Percentiles rank a stretch among this genome's conserved stretches.
Conservation (phyloP, 2,113 vertebrate species). For the Monarcha castaneiventris region DNA sequence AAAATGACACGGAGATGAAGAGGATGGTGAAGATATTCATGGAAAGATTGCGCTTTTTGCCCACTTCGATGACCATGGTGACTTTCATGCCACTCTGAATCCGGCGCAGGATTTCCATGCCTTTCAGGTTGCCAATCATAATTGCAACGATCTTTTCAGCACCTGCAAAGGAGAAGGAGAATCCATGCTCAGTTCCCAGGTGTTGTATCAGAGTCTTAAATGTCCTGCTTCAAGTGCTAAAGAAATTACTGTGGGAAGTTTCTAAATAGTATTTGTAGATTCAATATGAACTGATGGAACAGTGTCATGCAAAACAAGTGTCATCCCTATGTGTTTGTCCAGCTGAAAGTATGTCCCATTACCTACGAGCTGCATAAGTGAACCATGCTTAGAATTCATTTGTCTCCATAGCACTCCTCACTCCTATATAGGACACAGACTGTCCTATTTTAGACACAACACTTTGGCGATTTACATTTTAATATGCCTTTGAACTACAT, state of each 20-base stretch:
- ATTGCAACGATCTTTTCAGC: constrained; percentile 80
- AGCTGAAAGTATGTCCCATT: background rate
- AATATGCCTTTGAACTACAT: background rate
- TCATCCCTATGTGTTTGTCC: background rate
- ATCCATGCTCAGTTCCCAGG: background rate
- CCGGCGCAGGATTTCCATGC: constrained; percentile 73
- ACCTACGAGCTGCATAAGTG: background rate
- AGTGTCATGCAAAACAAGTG: background rate
- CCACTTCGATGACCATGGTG: constrained; percentile 83
- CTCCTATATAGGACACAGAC: background rate
- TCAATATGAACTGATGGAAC: background rate
- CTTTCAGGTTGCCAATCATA: constrained; percentile 83
- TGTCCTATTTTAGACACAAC: background rate
- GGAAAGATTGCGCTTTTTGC: constrained; percentile 78
- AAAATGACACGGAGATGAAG: constrained; percentile 85
- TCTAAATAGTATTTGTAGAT: background rate
- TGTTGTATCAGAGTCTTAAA: background rate
- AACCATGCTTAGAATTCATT: background rate
- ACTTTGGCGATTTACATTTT: background rate
- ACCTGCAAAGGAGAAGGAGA: constrained; percentile 70
- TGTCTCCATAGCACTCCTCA: background rate
- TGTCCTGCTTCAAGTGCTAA: background rate
- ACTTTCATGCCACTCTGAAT: constrained; percentile 71
- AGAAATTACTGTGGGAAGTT: background rate
- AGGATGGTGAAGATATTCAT: constrained; percentile 86